phyloP scores from a whole-genome alignment of 1,140 invertebrate genomes.

The Trichonephila inaurata region DNA sequence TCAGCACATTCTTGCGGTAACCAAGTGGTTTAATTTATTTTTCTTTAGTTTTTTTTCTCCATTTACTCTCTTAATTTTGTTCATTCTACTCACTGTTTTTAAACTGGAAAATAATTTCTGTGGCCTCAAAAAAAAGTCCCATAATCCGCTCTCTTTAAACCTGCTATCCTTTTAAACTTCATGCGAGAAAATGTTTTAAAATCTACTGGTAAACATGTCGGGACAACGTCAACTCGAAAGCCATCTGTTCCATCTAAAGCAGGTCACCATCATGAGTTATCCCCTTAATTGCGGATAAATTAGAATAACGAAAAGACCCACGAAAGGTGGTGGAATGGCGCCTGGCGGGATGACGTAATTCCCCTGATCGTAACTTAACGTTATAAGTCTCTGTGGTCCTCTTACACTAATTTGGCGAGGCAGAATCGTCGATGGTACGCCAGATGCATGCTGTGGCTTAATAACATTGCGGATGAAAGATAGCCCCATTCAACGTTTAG shows the following conservation, averaged over 20 bases:
- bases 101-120: too few species aligned
- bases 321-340: not conserved
- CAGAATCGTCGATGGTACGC: not conserved
- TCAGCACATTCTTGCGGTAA: too few species aligned
- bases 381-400: not conserved
- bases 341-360: not conserved
- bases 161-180: too few species aligned
- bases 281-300: conserved; percentile 15
- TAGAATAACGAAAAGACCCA: not conserved
- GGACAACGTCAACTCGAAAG: not conserved
- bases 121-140: too few species aligned
- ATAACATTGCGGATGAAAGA: conserved; percentile 15
- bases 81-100: too few species aligned
- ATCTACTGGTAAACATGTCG: not conserved
- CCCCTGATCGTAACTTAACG: conserved; percentile 14
- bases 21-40: too few species aligned
- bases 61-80: too few species aligned
- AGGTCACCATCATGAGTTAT: not conserved
- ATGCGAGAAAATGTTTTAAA: too few species aligned
- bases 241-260: not conserved
- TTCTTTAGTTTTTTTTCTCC: too few species aligned
- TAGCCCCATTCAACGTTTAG: not conserved
- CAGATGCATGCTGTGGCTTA: conserved; percentile 10
- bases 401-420: conserved; percentile 1
- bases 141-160: too few species aligned